Base-by-base conservation (phyloP, 2,113 vertebrate genomes). In the Brachypodius melanocephalos region DNA sequence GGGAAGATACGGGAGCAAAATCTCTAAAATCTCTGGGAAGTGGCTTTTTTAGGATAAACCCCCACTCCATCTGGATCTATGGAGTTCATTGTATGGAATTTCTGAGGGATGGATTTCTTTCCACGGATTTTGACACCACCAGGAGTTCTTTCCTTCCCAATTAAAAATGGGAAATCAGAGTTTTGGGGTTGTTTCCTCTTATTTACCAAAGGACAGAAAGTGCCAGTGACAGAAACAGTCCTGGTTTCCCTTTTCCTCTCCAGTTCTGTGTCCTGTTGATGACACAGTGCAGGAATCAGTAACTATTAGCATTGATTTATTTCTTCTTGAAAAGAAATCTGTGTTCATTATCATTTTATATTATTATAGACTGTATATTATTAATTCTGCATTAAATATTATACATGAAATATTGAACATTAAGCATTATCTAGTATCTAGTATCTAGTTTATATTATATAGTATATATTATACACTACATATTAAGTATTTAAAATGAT, bases 1-100 rank as follows among this genome's bases (percentile, higher is more conserved):
- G 14, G n/a, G 52, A 46, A 57, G 9, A 21, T 59, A 1, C 4
- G 31, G 69, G n/a, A 74, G 32, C 5, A 45, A 63, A 95, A 17
- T 51, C 42, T 48, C 52, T 57, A 7, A 72, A 84, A 87, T 9
- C 52, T 78, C 52, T 3, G 58, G 45, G 43, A n/a, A 40, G 19
- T 29, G 21, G 21, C 24, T 73, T 83, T 67, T 90, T 78, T 12
- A 26, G 40, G 80, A 22, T 68, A 55, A 91, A 85, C 59, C 19
- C 61, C 43, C 12, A 2, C 18, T 55, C 31, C 29, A 0, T 31
- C 8, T 12, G 63, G 13, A 14, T 18, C 31, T 82, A 0, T 48
- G 57, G 48, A 59, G n/a, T 26, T 83, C 46, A n/a, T 15, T 17
- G 45, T 4, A 12, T 43, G 45, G 28, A 13, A 48, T 72, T 78